phyloP scores from a whole-genome alignment of 2,113 vertebrate species.

The Atrichornis clamosus region DNA sequence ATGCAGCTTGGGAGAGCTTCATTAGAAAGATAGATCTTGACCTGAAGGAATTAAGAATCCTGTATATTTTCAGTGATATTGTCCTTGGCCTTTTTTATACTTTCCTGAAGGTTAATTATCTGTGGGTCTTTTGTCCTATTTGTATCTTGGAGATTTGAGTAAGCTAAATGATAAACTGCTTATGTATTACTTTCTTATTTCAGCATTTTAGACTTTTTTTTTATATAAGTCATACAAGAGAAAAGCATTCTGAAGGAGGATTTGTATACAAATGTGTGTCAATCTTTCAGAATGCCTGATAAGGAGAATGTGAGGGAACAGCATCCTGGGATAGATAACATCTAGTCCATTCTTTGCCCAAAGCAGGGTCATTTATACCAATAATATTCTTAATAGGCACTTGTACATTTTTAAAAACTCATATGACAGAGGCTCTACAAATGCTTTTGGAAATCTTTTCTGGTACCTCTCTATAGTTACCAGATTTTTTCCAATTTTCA shows the following conservation, averaged over 20 bases:
- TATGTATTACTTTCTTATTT: not conserved
- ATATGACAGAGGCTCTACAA: not conserved
- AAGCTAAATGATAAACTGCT: constrained; percentile 8
- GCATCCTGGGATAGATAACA: not conserved
- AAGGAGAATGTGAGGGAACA: not conserved
- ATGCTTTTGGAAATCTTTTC: not conserved
- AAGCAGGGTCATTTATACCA: not conserved
- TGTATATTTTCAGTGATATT: not conserved
- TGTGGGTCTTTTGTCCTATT: not conserved
- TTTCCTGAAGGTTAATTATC: constrained; percentile 36
- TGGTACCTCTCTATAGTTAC: not conserved
- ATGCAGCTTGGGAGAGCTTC: not conserved
- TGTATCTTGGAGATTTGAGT: not conserved
- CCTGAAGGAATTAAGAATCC: not conserved
- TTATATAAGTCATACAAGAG: not conserved
- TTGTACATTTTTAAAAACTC: not conserved
- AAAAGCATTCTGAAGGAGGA: not conserved
- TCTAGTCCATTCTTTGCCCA: not conserved
- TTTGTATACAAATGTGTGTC: not conserved
- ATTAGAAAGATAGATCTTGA: not conserved
- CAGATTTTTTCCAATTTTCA: not conserved
- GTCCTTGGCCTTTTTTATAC: not conserved
- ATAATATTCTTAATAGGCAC: not conserved
- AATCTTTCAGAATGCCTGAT: not conserved
- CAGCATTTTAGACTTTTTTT: not conserved